A percentile compares a stretch with the other conserved stretches of the same genome.
phyloP scores from a whole-genome alignment of 2,888 invertebrate genomes.

The Xiphydria camelus region DNA sequence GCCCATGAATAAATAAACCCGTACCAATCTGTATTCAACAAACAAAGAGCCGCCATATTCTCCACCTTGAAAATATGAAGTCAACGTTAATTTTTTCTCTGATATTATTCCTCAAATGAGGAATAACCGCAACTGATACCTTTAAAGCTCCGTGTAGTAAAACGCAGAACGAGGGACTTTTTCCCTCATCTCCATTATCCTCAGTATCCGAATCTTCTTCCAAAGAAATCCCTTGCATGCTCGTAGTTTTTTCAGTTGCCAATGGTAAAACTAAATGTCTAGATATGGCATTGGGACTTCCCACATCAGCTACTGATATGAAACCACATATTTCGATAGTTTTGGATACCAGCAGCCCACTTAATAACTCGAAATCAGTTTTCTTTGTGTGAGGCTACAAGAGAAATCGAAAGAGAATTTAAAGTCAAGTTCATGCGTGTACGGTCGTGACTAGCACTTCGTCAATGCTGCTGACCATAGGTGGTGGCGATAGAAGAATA shows the following conservation, averaged over 20 bases:
- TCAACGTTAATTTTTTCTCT: no score
- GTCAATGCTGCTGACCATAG: slow-evolving; percentile 67
- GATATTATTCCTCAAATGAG: not conserved
- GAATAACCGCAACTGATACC: slow-evolving; percentile 52
- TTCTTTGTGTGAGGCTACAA: slow-evolving; percentile 63
- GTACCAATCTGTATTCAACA: slow-evolving; percentile 85
- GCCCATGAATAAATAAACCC: slow-evolving; percentile 95
- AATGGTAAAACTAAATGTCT: slow-evolving; percentile 87
- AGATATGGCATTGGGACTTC: slow-evolving; percentile 88
- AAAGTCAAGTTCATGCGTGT: no score
- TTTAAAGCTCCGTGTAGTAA: slow-evolving; percentile 90
- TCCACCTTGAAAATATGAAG: slow-evolving; percentile 65
- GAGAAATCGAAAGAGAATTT: no score
- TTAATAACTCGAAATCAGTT: slow-evolving; percentile 66
- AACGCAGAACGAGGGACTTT: slow-evolving; percentile 88
- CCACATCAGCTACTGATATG: slow-evolving; percentile 81
- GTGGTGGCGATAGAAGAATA: slow-evolving; percentile 75
- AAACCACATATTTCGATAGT: slow-evolving; percentile 86
- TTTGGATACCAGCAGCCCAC: slow-evolving; percentile 68
- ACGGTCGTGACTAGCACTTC: no score
- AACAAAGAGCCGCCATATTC: slow-evolving; percentile 87
- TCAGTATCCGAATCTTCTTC: slow-evolving; percentile 62
- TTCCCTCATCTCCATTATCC: slow-evolving; percentile 71
- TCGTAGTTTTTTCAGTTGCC: slow-evolving; percentile 57
- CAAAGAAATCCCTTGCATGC: slow-evolving; percentile 56